Evolutionary conservation across 2,797 vertebrate species (phyloP).

Genomic region (Pristis pectinata): DNA sequence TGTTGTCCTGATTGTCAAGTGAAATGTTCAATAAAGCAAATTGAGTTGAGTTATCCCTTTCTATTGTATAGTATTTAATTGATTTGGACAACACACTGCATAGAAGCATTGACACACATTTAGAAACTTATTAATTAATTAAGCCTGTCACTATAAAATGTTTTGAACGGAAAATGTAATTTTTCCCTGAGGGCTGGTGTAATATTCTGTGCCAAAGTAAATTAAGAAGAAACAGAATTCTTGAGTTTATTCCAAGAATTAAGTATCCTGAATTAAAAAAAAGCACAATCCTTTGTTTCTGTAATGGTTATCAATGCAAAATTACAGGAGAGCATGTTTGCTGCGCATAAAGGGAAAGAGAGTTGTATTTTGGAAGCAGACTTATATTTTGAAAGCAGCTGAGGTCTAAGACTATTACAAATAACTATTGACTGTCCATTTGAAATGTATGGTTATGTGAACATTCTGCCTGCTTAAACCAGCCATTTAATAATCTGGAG

Average conservation of each 20-base stretch:
- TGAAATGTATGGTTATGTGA: not conserved
- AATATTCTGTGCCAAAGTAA: not conserved
- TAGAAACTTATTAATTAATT: slow-evolving; percentile 30
- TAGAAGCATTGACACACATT: slow-evolving; percentile 1
- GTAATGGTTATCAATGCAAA: not conserved
- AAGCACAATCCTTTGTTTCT: too few species aligned
- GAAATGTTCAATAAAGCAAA: slow-evolving; percentile 32
- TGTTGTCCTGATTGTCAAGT: not conserved
- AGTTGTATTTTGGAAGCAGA: not conserved
- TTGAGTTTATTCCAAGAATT: slow-evolving; percentile 6
- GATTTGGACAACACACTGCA: not conserved
- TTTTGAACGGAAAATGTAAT: slow-evolving; percentile 1
- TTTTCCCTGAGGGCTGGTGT: not conserved
- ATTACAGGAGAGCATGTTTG: not conserved
- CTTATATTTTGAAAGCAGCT: not conserved
- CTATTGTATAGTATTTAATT: not conserved
- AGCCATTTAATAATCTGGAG: not conserved
- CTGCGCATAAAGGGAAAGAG: not conserved
- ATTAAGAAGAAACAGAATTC: not conserved
- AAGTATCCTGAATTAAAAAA: not conserved
- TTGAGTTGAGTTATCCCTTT: slow-evolving; percentile 20
- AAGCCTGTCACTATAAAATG: slow-evolving; percentile 17
- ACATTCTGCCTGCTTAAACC: not conserved
- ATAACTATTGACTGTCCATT: not conserved
- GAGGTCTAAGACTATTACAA: not conserved